Base-by-base conservation (phyloP, 2,888 invertebrate genomes). In the Macaria notata region DNA sequence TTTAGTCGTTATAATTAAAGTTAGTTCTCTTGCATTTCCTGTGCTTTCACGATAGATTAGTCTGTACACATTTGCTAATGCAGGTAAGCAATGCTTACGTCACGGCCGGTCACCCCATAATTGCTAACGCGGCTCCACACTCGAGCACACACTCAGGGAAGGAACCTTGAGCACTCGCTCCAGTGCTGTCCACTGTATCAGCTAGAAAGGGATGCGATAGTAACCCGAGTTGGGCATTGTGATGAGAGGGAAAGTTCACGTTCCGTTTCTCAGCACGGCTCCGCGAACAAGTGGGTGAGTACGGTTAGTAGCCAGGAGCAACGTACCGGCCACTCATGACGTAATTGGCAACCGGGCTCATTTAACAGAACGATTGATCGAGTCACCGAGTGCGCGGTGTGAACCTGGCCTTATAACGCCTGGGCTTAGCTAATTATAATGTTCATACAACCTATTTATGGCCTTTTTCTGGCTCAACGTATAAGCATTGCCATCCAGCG, bases 221-320 rank as follows among this genome's bases (percentile, higher is more conserved):
- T 76, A 79, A 79, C 74, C 73, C 72, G 77, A 81, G 81, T 81
- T 83, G 86, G 86, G 81, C 75, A 79, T 80, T 77, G 76, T 83
- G 81, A 82, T 75, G 88, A 91, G 90, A 91, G 90, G 90, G 90
- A 91, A 91, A 91, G 90, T 89, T 81, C 72, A 83, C 82, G 83
- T 81, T 81, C 81, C 81, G 83, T 78, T 83, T 79, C 84, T 84
- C 87, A 86, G 80, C 84, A 88, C 89, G 90, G 83, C 79, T 85
- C 78, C 70, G 68, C 82, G 89, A 83, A 77, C 84, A 90, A 78
- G 77, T 91, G 84, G 91, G 91, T 89, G 88, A 90, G 83, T 87
- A 82, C 83, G 88, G 88, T 82, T 79, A 83, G 78, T 83, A 84
- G 75, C 79, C 83, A 81, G 77, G 64, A 79, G 79, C 88, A 88